phyloP scores from a whole-genome alignment of 2,888 invertebrate genomes.

The Oscheius onirici region DNA sequence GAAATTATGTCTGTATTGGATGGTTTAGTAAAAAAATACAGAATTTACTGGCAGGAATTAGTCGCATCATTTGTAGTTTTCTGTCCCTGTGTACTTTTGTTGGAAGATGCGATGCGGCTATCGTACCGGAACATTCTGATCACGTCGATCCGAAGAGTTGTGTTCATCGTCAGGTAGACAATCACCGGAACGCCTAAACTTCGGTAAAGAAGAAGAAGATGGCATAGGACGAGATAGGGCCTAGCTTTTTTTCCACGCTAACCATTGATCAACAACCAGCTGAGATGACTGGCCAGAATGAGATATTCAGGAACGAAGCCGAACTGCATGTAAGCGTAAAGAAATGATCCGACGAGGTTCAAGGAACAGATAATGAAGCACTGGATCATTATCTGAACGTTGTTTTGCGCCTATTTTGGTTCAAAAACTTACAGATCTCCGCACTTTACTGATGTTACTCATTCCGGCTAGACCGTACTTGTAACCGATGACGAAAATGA shows the following conservation, averaged over 20 bases:
- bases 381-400: neutral
- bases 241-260: too few species aligned
- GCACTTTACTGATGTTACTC: neutral
- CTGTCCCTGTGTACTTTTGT: too few species aligned
- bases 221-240: too few species aligned
- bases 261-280: neutral
- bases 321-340: neutral
- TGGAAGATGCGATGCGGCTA: too few species aligned
- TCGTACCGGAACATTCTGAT: too few species aligned
- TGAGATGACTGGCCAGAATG: neutral
- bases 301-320: neutral
- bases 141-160: neutral
- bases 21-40: too few species aligned
- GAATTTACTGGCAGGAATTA: too few species aligned
- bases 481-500: neutral
- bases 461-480: neutral
- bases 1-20: too few species aligned
- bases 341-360: neutral
- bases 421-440: neutral
- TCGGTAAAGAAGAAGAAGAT: too few species aligned
- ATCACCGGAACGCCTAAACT: neutral
- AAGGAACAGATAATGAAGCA: neutral
- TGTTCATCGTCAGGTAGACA: neutral
- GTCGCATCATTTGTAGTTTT: too few species aligned
- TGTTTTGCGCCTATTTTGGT: neutral